phyloP scores from a whole-genome alignment of 2,113 vertebrate genomes.

The Pantherophis guttatus region DNA sequence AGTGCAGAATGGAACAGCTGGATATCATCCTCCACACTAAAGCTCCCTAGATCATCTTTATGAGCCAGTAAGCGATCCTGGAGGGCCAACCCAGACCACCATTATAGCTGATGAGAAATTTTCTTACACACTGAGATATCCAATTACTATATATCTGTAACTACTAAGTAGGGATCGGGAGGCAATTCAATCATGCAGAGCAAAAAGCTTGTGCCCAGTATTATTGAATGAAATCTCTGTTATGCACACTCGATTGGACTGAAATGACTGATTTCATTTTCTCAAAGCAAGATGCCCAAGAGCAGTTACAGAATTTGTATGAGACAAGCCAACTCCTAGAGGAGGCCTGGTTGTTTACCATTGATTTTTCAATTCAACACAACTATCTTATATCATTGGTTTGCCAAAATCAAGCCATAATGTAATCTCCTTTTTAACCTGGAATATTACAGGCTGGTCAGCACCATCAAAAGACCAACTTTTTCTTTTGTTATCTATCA shows the following conservation, averaged over 20 bases:
- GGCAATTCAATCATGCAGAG: neutral
- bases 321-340: neutral
- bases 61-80: neutral
- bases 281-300: neutral
- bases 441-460: neutral
- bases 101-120: neutral
- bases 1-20: neutral
- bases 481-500: neutral
- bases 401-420: neutral
- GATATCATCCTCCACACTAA: neutral
- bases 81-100: accelerated
- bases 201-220: neutral
- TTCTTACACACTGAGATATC: neutral
- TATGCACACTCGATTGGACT: neutral
- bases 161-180: neutral
- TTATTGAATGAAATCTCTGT: neutral
- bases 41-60: neutral
- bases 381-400: neutral
- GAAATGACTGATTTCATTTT: neutral
- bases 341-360: neutral
- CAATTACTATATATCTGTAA: neutral
- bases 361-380: neutral
- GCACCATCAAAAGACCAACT: neutral
- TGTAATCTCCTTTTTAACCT: neutral
- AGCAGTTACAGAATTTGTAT: neutral